Percentiles rank a stretch among this genome's conserved stretches.
These are phyloP conservation scores for Dichetophora obliterata DNA, from an alignment of 2,888 invertebrate genomes.

Conservation along the genomic window DNA sequence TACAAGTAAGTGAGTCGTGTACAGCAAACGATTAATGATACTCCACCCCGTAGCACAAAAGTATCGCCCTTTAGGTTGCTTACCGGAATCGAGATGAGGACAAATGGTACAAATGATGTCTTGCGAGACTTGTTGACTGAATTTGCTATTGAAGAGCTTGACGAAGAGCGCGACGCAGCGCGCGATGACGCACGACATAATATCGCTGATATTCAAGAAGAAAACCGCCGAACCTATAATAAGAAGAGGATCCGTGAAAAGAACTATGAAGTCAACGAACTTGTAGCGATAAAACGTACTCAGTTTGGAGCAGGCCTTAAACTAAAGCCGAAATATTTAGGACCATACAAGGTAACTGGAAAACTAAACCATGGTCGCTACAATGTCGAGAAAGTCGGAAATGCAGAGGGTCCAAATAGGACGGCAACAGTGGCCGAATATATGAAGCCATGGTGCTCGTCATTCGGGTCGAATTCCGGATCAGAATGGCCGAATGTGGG, in stretches of 20 bases:
- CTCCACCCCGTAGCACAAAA: constrained; percentile 42
- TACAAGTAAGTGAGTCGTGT: constrained; percentile 51
- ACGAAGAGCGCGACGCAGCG: constrained; percentile 25
- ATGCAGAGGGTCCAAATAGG: constrained; percentile 38
- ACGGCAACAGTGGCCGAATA: constrained; percentile 37
- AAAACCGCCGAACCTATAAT: constrained; percentile 40
- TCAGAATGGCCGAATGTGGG: constrained; percentile 38
- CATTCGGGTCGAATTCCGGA: constrained; percentile 30
- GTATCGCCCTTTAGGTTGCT: constrained; percentile 41
- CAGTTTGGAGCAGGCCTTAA: constrained; percentile 46
- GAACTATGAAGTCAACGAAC: constrained; percentile 36
- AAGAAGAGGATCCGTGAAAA: constrained; percentile 11
- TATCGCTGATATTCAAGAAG: constrained; percentile 41
- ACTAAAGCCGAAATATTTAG: constrained; percentile 38
- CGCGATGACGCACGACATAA: constrained; percentile 38
- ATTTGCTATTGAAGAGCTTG: constrained; percentile 8
- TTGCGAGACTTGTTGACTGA: constrained; percentile 21
- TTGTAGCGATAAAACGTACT: constrained; percentile 47
- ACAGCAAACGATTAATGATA: constrained; percentile 51
- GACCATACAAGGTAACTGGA: constrained; percentile 40
- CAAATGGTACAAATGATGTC: neutral
- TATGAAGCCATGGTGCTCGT: constrained; percentile 37
- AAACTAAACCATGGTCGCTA: constrained; percentile 39
- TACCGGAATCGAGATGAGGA: constrained; percentile 44
- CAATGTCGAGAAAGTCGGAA: constrained; percentile 41